A percentile compares a stretch with the other conserved stretches of the same genome.
Evolutionary conservation across 2,888 invertebrate genomes (phyloP).

Genomic region (Apoda limacodes): DNA sequence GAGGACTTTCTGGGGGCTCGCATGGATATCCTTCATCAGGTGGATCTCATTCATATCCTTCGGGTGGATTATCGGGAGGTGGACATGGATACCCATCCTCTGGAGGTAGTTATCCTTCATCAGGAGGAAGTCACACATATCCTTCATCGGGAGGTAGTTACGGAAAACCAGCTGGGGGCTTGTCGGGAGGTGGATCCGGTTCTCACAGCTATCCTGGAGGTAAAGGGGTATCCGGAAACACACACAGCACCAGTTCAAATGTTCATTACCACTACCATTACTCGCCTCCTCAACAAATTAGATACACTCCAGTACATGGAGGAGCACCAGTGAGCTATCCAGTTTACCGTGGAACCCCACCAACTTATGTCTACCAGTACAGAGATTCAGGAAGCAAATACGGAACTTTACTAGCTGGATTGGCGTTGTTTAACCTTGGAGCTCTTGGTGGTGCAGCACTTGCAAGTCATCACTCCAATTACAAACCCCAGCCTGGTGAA

Average conservation of each 20-base stretch:
- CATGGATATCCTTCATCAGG: constrained; percentile 28
- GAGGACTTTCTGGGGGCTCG: constrained; percentile 26
- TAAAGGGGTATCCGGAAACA: constrained; percentile 25
- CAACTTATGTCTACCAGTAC: constrained; percentile 51
- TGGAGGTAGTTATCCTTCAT: constrained; percentile 24
- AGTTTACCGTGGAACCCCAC: constrained; percentile 47
- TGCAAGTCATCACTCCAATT: constrained; percentile 27
- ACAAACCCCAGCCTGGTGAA: constrained; percentile 44
- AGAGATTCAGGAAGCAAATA: constrained; percentile 56
- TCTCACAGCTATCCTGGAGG: constrained; percentile 22
- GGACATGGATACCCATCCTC: constrained; percentile 27
- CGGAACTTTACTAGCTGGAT: constrained; percentile 46
- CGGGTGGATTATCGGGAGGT: constrained; percentile 20
- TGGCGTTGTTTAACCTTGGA: constrained; percentile 53
- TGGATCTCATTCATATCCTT: constrained; percentile 24
- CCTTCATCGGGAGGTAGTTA: constrained; percentile 22
- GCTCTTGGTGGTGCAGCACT: constrained; percentile 37
- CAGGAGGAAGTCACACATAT: constrained; percentile 21
- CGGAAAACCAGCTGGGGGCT: constrained; percentile 18
- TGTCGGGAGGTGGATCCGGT: constrained; percentile 19
- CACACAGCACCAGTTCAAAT: constrained; percentile 29
- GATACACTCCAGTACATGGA: constrained; percentile 38
- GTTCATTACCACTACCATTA: constrained; percentile 47
- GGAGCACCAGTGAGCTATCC: constrained; percentile 39
- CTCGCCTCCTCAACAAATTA: constrained; percentile 47